Evolutionary conservation across 1,140 invertebrate genomes (phyloP).

Genomic region (Homalodisca vitripennis): DNA sequence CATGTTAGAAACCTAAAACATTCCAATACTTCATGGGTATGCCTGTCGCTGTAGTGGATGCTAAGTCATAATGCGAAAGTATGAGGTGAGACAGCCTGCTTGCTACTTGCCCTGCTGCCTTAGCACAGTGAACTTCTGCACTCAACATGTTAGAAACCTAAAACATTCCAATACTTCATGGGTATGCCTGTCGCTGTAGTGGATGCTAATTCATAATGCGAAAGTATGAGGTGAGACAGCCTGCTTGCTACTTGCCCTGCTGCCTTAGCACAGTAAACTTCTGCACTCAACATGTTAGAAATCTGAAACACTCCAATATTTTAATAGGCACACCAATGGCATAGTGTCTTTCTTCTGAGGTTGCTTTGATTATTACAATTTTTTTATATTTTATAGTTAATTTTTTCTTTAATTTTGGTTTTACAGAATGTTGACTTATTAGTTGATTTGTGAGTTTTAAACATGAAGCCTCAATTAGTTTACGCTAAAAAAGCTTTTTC

Average conservation of each 20-base stretch:
- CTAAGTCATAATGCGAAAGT: constrained; percentile 85
- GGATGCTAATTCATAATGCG: constrained; percentile 89
- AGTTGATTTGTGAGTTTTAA: too few species aligned
- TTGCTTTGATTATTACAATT: too few species aligned
- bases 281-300: constrained; percentile 33
- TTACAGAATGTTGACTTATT: too few species aligned
- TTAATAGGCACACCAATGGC: constrained; percentile 96
- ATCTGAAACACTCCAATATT: constrained; percentile 22
- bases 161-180: constrained; percentile 53
- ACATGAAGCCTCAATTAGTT: too few species aligned
- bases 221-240: constrained; percentile 70
- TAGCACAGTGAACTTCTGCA: constrained; percentile 51
- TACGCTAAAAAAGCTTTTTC: too few species aligned
- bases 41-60: constrained; percentile 94
- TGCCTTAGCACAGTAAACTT: constrained; percentile 53
- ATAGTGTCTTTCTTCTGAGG: too few species aligned
- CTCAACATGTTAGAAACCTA: constrained; percentile 33
- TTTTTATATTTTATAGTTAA: too few species aligned
- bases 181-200: constrained; percentile 97
- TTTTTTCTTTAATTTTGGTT: too few species aligned
- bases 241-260: constrained; percentile 59
- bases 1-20: constrained; percentile 31
- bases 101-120: constrained; percentile 54
- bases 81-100: constrained; percentile 73
- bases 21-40: constrained; percentile 72